phyloP scores from a whole-genome alignment of 2,797 vertebrate species.

The Lithobates pipiens region DNA sequence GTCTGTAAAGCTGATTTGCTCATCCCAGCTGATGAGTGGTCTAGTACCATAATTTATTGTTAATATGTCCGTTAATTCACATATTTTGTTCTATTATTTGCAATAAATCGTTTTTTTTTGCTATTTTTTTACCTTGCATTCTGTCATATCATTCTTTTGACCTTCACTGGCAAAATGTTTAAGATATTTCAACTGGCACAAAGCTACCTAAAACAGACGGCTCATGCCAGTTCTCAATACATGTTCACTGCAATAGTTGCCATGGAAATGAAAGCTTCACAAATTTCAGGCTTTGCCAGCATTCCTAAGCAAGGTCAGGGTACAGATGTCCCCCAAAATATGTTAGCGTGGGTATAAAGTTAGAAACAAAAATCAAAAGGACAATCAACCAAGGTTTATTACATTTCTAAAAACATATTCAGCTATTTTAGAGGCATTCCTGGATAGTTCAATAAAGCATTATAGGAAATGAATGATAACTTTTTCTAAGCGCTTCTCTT shows the following conservation, averaged over 20 bases:
- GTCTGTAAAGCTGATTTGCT: too few relatives aligned
- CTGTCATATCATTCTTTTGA: too few relatives aligned
- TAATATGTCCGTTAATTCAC: too few relatives aligned
- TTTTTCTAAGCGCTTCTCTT: background rate
- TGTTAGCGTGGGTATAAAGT: constrained; percentile 1
- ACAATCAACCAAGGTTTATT: background rate
- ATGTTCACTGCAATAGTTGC: constrained; percentile 19
- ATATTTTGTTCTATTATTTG: too few relatives aligned
- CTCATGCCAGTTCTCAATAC: background rate
- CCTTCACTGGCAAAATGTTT: background rate
- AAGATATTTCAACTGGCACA: constrained; percentile 22
- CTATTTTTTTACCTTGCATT: too few relatives aligned
- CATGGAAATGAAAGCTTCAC: constrained; percentile 42
- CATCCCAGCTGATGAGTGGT: too few relatives aligned
- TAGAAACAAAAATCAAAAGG: constrained; percentile 24
- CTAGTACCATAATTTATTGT: too few relatives aligned
- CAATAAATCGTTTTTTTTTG: too few relatives aligned
- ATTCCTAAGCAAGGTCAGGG: constrained; percentile 41
- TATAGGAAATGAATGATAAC: constrained; percentile 13
- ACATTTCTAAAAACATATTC: background rate
- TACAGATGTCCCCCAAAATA: constrained; percentile 3
- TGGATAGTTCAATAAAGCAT: background rate
- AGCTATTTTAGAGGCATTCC: background rate
- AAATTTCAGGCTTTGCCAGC: constrained; percentile 9
- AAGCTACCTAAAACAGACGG: background rate